A percentile compares a stretch with the other conserved stretches of the same genome.
Conservation (phyloP, 2,113 vertebrate genomes). For the Limanda limanda region DNA sequence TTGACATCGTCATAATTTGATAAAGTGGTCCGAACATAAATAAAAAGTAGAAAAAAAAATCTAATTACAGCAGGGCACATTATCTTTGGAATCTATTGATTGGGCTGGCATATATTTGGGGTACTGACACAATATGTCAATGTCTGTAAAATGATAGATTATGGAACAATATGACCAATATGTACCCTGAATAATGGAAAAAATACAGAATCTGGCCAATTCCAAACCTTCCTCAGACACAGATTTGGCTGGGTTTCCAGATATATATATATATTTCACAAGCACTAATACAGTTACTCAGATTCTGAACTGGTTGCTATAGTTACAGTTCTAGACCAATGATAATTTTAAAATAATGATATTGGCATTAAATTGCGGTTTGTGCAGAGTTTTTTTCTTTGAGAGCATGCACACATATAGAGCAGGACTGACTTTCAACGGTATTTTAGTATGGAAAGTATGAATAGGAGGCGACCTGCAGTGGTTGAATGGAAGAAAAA, state of each 20-base stretch:
- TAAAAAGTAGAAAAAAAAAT: background rate
- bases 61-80: background rate
- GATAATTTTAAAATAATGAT: background rate
- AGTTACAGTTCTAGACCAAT: background rate
- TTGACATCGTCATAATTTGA: background rate
- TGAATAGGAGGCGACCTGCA: background rate
- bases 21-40: background rate
- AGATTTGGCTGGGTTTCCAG: background rate
- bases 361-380: too few relatives aligned
- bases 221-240: background rate
- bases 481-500: constrained; percentile 21
- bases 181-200: background rate
- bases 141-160: background rate
- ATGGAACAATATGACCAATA: background rate
- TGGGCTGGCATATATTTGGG: background rate
- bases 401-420: background rate
- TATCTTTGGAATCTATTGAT: background rate
- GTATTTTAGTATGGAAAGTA: constrained; percentile 20
- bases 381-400: background rate
- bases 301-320: background rate
- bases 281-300: background rate
- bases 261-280: background rate
- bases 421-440: background rate
- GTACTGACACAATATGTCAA: background rate
- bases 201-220: background rate